Base-by-base conservation (phyloP, 2,888 invertebrate genomes). In the Parasteatoda lunata region DNA sequence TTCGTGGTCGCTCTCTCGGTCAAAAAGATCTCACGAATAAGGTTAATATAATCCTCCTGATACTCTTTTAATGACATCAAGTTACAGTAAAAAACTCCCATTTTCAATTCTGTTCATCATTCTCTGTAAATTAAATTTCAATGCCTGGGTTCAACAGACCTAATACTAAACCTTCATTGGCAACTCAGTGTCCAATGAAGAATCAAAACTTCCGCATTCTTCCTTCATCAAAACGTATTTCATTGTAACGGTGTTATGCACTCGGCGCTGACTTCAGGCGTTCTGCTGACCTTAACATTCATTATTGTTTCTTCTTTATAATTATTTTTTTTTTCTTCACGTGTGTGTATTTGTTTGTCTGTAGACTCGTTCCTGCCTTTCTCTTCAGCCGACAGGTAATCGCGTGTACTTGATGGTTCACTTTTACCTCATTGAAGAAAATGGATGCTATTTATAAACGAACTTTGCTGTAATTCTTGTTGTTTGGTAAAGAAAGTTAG, bases 271-370 rank as follows among this genome's bases (percentile, higher is more conserved):
- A 15, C 84, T 75, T 59, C 66, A 54, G 76, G 85, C 85, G 76
- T 66, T 77, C 66, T 59, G 85, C 80, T 86, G 85, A 86, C 85
- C 85, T 86, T 86, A 86, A 80, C 84, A 84, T 75, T 84, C 73
- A 59, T 65, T 51, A 51, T 77, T 70, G 7, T 69, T 82, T 52
- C 59, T 59, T 82, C n/a, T 73, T 59, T 68, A 5, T 8, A 5
- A 11, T 64, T 51, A 64, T 72, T 6, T 70, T 48, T 47, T 72
- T 66, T 76, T 30, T 71, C 64, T 66, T 71, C 77, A 68, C 59
- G 80, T 71, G 80, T 75, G 4, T 9, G 9, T 9, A 59, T 9
- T 11, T 9, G 9, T 54, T 59, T n/a, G 4, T 59, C 85, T 76
- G 76, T 66, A 80, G 85, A 86, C 80, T 76, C 80, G 85, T 80